Evolutionary conservation across 2,888 invertebrate genomes (phyloP), one percentile per base, ranked within the genome.

Genomic region (Carcina quercana): DNA sequence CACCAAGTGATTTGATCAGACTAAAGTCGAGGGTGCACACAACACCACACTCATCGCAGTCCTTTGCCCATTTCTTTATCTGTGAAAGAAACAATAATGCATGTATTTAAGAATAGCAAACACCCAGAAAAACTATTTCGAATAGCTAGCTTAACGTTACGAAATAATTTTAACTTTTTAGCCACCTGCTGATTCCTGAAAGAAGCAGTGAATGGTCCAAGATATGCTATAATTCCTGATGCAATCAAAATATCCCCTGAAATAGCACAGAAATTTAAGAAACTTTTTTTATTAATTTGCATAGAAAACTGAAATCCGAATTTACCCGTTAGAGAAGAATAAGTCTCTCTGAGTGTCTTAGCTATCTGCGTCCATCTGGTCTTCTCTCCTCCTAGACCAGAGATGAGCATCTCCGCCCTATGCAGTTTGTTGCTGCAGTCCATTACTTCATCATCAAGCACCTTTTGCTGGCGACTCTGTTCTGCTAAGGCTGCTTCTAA

Each of bases 361-460:
- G 96, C 96, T 8, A 91, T 91, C 25, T 87, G 84, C 1, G 89
- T 91, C 97, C 97, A 98, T 37, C 97, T 86, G 2, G 88, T 88
- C 52, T 95, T 95, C 69, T 97, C 97, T 0, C 96, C 96, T 0
- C 97, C 96, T 17, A 97, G 83, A 0, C 96, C 96, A 0, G 92
- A 91, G 39, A 98, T 96, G 38, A 98, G 86, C 73, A 97, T 95
- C 72, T 96, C 94, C 0, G 97, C 97, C 38, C 97, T 85, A 57
- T 93, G 92, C 34, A 97, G 66, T 64, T 97, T 97, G 57, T 92
- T 90, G 30, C 92, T 92, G 53, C 97, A 97, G 26, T 92, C 87
- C 54, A 94, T 89, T 24, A 95, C 94, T 67, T 96, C 94, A 30
- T 92, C 92, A 50, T 93, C 95, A 44, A 96, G 82, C 36, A 87